Evolutionary conservation across 2,113 vertebrate genomes (phyloP).

Genomic region (Blennius ocellaris): DNA sequence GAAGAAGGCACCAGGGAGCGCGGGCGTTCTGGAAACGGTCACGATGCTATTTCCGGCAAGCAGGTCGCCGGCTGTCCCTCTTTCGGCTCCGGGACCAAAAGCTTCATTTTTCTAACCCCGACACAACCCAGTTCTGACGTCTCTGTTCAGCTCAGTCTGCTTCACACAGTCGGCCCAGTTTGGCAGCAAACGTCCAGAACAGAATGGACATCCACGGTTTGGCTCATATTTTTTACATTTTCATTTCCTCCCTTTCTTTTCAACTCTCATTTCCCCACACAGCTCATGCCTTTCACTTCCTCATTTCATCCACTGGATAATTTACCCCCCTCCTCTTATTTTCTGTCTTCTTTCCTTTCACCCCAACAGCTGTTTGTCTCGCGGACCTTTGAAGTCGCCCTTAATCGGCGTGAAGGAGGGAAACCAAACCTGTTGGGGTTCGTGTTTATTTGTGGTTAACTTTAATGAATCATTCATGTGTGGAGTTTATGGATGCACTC

Average conservation of each 20-base stretch:
- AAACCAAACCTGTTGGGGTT: constrained; percentile 40
- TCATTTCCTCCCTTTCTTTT: constrained; percentile 7
- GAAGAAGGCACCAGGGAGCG: constrained; percentile 66
- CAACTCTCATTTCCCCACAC: neutral
- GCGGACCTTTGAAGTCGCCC: constrained; percentile 47
- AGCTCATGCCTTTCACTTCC: neutral
- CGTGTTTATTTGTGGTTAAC: constrained; percentile 59
- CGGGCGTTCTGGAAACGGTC: constrained; percentile 78
- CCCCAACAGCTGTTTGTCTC: constrained; percentile 31
- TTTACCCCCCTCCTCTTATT: constrained; percentile 19
- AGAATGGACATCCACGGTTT: constrained; percentile 37
- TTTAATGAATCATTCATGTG: constrained; percentile 69
- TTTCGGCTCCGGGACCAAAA: constrained; percentile 73
- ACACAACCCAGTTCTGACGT: constrained; percentile 74
- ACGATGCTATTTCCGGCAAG: constrained; percentile 85
- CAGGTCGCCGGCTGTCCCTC: constrained; percentile 83
- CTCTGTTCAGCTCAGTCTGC: constrained; percentile 61
- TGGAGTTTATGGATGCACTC: constrained; percentile 41
- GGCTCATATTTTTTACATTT: constrained; percentile 18
- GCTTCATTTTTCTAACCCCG: constrained; percentile 71
- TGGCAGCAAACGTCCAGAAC: constrained; percentile 41
- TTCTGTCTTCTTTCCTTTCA: neutral
- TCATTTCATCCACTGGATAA: constrained; percentile 9
- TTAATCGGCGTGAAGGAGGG: constrained; percentile 41
- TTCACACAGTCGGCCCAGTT: constrained; percentile 26